Evolutionary conservation across 2,888 invertebrate species (phyloP), one percentile per base, ranked within the genome.

Genomic region (Tinea semifulvella): DNA sequence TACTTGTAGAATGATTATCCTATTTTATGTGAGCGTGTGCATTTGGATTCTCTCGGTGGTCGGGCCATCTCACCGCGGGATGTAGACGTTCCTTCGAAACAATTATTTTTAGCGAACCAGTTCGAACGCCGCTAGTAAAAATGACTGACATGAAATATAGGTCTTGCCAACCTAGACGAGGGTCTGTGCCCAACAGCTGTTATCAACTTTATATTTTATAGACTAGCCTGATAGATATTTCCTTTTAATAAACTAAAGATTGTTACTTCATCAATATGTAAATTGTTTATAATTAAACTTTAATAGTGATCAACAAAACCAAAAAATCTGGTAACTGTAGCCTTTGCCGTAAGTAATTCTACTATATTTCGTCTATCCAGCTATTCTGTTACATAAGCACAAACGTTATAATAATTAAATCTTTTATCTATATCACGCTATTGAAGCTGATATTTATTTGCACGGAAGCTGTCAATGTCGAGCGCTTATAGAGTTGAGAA

Each of bases 101-200:
- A 54, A 58, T 56, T 60, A 57, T 62, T 63, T 64, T 61, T 59
- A 58, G 54, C 53, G 38, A 48, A 62, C 63, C 57, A 56, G 60
- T 62, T 58, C 54, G 52, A 50, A 49, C 50, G 55, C 52, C 56
- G 55, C 25, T 25, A 18, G 40, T 40, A 48, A 54, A 40, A 53
- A 58, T 56, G 55, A 56, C 53, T 54, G 52, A 53, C 52, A 60
- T 62, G 61, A 66, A 55, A 63, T 66, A 65, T 63, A 42, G 60
- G 58, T 19, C 42, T 39, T 26, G 45, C 40, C 13, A 22, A 22
- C 40, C 2, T 40, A 22, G 40, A 40, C 22, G 22, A 11, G 38
- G n/a, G 40, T 20, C 19, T 16, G 36, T 18, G 36, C 16, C 36
- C 18, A 36, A 36, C 36, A 36, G 17, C 17, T 40, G 20, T 40